Evolutionary conservation across 1,140 invertebrate species (phyloP), one percentile per base, ranked within the genome.

Genomic region (Trissolcus basalis): DNA sequence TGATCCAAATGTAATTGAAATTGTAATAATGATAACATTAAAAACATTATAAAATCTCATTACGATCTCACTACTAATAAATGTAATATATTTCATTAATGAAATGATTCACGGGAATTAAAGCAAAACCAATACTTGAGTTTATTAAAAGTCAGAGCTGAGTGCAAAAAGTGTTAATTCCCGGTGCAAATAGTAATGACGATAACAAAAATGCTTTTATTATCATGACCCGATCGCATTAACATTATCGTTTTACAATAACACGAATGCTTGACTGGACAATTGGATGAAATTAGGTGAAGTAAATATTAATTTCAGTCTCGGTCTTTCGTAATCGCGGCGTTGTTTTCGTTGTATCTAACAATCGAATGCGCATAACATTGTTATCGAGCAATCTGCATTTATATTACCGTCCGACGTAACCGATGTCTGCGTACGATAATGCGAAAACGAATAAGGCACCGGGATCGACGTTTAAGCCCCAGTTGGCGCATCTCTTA

Each of bases 361-460:
- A 63, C 61, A 56, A 74, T 74, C 43, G 15, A 47, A 59, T 33
- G 45, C 13, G 45, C 50, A 69, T 16, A 67, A 51, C 54, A 33
- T 39, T 44, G 41, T 67, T 77, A 77, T 71, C 73, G 55, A 55
- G 56, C 50, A 60, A 77, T 71, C 61, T 45, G 48, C 33, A 55
- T 71, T 27, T 71, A 71, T 71, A 58, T 58, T 61, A 49, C 50
- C 19, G 61, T n/a, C 47, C 55, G 43, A 55, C 45, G 51, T 58
- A 43, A 61, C 61, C 55, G 67, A 71, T 71, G 68, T 71, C 63
- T 68, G 63, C 36, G 27, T 39, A 19, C 16, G 74, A 77, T 77
- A 72, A 72, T 56, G 41, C 50, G 19, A 67, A 68, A 65, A 58
- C 54, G 60, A 63, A 61, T 27, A 27, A 27, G 19, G 19, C 19